Evolutionary conservation across 2,113 vertebrate genomes (phyloP).

Genomic region (Orthonyx spaldingii): DNA sequence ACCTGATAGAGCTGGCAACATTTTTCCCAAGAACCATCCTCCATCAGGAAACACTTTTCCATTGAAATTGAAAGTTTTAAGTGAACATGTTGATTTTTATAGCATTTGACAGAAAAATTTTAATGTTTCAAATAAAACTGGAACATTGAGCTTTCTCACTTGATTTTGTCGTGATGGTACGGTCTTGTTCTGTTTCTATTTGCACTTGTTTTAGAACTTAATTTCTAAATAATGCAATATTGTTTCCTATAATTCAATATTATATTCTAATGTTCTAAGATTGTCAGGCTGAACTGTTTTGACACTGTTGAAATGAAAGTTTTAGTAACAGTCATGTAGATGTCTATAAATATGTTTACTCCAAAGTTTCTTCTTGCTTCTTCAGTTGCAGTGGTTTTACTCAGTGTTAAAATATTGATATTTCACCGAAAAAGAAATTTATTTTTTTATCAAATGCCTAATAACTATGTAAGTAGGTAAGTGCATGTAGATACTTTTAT

Average conservation of each 20-base stretch:
- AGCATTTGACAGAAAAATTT: slow-evolving; percentile 7
- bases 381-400: neutral
- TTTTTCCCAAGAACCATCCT: neutral
- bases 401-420: neutral
- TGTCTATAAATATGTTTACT: neutral
- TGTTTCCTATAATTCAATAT: neutral
- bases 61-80: slow-evolving; percentile 5
- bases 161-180: neutral
- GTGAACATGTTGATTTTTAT: neutral
- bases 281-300: neutral
- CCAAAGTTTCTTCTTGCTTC: neutral
- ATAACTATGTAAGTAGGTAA: neutral
- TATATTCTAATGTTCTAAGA: neutral
- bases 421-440: neutral
- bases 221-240: neutral
- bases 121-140: neutral
- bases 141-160: neutral
- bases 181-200: neutral
- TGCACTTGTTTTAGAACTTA: neutral
- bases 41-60: neutral
- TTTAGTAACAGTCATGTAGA: neutral
- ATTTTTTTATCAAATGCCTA: neutral
- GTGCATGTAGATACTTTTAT: neutral
- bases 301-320: neutral
- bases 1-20: neutral